Percentiles rank a stretch among this genome's conserved stretches.
Evolutionary conservation across 2,797 vertebrate species (phyloP).

Genomic region (Danio albolineatus): DNA sequence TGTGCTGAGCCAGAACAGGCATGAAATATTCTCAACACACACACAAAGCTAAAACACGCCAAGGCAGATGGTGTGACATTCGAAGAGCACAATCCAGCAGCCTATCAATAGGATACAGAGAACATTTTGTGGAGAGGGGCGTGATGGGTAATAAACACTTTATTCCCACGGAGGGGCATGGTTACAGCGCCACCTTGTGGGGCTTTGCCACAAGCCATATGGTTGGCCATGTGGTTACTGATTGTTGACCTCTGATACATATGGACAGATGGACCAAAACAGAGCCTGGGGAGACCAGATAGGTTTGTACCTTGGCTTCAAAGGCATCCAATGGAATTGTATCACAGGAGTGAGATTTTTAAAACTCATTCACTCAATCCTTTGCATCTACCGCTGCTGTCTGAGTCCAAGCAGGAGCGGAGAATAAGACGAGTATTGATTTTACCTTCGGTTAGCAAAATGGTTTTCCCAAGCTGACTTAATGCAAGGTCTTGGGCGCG

Average conservation of each 20-base stretch:
- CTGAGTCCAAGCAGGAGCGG: conserved; percentile 43
- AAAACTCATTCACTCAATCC: background rate
- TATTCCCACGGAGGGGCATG: conserved; percentile 63
- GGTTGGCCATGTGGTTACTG: conserved; percentile 34
- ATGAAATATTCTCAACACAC: conserved; percentile 61
- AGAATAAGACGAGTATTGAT: conserved; percentile 66
- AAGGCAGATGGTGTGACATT: conserved; percentile 76
- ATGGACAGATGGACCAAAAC: conserved; percentile 41
- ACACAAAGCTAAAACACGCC: conserved; percentile 63
- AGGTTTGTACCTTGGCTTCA: conserved; percentile 40
- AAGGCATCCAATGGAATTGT: conserved; percentile 21
- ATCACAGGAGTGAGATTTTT: conserved; percentile 19
- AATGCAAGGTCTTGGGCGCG: conserved; percentile 61
- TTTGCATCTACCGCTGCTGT: background rate
- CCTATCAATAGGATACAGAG: conserved; percentile 70
- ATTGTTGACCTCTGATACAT: conserved; percentile 35
- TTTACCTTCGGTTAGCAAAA: conserved; percentile 74
- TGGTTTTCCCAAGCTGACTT: conserved; percentile 69
- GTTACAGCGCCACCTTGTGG: conserved; percentile 78
- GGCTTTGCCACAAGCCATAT: conserved; percentile 40
- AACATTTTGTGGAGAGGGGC: conserved; percentile 54
- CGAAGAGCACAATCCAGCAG: conserved; percentile 59
- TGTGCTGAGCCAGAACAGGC: conserved; percentile 39
- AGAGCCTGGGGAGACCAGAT: conserved; percentile 35
- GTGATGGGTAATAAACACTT: conserved; percentile 68